Conservation (phyloP, 2,797 vertebrate species). For the Apodemus agrarius region DNA sequence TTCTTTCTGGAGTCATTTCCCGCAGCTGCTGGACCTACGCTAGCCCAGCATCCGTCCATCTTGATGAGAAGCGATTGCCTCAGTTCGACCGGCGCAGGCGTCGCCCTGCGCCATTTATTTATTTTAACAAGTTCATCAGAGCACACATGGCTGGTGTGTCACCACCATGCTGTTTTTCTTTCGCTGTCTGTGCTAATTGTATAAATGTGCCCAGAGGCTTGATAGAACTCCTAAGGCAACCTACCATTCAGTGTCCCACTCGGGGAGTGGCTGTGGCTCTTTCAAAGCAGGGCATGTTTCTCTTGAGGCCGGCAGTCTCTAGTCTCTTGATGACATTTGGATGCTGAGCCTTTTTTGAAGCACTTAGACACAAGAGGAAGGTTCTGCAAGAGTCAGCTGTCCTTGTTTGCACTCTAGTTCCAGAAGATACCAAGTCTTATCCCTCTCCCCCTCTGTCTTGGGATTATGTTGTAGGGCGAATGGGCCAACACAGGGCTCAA, state of each 20-base stretch:
- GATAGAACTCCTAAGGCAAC: conserved; percentile 27
- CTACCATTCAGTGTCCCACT: neutral
- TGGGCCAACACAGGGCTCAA: conserved; percentile 59
- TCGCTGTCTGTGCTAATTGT: neutral
- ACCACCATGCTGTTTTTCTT: conserved; percentile 30
- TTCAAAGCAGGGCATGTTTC: neutral
- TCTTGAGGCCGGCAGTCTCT: neutral
- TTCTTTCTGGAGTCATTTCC: conserved; percentile 17
- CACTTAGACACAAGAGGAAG: neutral
- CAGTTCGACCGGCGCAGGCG: conserved; percentile 68
- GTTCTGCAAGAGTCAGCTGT: accelerated
- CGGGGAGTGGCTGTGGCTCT: accelerated
- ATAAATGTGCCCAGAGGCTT: conserved; percentile 56
- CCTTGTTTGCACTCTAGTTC: neutral
- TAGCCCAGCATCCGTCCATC: conserved; percentile 70
- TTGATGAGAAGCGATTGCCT: conserved; percentile 78
- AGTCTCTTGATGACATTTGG: neutral
- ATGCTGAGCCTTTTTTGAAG: neutral
- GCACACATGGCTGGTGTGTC: conserved; percentile 32
- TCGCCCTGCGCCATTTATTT: conserved; percentile 57
- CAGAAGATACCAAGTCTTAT: neutral
- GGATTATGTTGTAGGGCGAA: conserved; percentile 69
- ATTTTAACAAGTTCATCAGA: conserved; percentile 62
- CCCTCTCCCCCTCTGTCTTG: neutral
- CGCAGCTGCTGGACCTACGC: conserved; percentile 43